These are phyloP conservation scores for Chionomys nivalis DNA, from an alignment of 2,113 vertebrate genomes.

Conservation along the genomic window DNA sequence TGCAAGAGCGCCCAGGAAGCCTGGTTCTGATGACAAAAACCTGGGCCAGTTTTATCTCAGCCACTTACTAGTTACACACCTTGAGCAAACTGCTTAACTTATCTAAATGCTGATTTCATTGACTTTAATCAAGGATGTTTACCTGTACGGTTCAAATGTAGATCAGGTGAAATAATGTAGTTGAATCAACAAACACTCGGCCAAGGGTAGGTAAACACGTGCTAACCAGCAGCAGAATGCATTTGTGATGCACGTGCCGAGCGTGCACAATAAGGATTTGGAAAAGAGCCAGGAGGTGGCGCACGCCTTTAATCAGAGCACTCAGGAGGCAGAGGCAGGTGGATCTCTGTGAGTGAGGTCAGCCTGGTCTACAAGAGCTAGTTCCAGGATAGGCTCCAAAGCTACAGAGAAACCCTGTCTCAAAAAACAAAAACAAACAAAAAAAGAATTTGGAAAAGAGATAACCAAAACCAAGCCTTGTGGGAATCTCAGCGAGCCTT, in stretches of 20 bases:
- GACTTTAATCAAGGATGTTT: neutral
- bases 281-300: too few species aligned
- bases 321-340: too few species aligned
- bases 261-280: too few species aligned
- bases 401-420: too few species aligned
- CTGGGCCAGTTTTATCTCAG: neutral
- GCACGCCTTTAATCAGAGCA: too few species aligned
- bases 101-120: constrained; percentile 11
- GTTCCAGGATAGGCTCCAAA: too few species aligned
- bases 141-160: neutral
- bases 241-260: neutral
- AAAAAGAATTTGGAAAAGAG: too few species aligned
- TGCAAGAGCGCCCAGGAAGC: neutral
- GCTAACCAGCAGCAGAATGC: neutral
- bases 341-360: too few species aligned
- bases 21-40: neutral
- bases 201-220: neutral
- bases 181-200: neutral
- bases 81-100: neutral
- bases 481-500: neutral
- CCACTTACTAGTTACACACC: neutral
- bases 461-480: neutral
- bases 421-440: too few species aligned
- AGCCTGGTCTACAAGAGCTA: too few species aligned
- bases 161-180: neutral